These are phyloP conservation scores for Andrena bucephala DNA, from an alignment of 2,888 invertebrate species.

Conservation along the genomic window DNA sequence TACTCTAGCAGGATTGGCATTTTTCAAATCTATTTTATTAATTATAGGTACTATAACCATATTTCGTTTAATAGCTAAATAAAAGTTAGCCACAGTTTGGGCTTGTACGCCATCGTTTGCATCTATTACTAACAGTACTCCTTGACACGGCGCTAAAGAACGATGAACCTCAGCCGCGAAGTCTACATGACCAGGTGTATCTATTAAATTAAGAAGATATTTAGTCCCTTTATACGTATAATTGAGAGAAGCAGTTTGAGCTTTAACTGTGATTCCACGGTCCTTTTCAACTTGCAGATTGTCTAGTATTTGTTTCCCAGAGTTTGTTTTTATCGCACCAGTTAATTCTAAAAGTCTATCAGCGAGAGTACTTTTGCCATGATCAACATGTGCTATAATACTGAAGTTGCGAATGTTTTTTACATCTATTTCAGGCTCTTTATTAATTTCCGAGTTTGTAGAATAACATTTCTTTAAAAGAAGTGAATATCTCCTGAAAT, in stretches of 20 bases:
- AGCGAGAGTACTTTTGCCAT: slow-evolving; percentile 98
- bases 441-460: neutral
- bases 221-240: slow-evolving; percentile 89
- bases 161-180: slow-evolving; percentile 98
- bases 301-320: slow-evolving; percentile 91
- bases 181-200: slow-evolving; percentile 99
- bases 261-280: slow-evolving; percentile 99
- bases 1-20: slow-evolving; percentile 94
- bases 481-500: slow-evolving; percentile 30
- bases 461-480: slow-evolving; percentile 19
- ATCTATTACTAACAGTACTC: slow-evolving; percentile 97
- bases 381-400: slow-evolving; percentile 99
- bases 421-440: slow-evolving; percentile 83
- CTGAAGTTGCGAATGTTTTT: slow-evolving; percentile 95
- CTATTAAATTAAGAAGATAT: slow-evolving; percentile 97
- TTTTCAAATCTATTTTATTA: slow-evolving; percentile 98
- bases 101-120: slow-evolving; percentile 98
- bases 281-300: slow-evolving; percentile 96
- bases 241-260: slow-evolving; percentile 96
- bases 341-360: slow-evolving; percentile 97
- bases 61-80: slow-evolving; percentile 93
- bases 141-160: slow-evolving; percentile 96
- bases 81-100: slow-evolving; percentile 98
- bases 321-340: slow-evolving; percentile 90
- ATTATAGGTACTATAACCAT: slow-evolving; percentile 95